These are phyloP conservation scores for Pseudopodoces humilis DNA, from an alignment of 2,113 vertebrate genomes.

Conservation along the genomic window DNA sequence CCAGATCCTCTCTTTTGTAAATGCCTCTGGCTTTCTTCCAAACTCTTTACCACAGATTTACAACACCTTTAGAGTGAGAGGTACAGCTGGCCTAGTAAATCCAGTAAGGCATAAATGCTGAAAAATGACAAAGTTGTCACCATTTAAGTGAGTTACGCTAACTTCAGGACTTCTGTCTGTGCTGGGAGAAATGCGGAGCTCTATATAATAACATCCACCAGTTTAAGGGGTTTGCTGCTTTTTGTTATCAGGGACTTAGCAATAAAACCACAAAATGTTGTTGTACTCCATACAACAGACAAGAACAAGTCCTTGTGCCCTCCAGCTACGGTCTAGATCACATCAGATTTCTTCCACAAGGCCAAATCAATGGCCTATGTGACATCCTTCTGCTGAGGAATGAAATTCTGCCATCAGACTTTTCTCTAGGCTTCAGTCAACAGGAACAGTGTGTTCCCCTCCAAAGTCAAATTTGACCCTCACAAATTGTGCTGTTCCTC, in stretches of 20 bases:
- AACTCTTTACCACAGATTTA: slow-evolving; percentile 7
- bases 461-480: neutral
- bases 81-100: slow-evolving; percentile 17
- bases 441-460: neutral
- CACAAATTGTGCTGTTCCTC: neutral
- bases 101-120: neutral
- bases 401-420: neutral
- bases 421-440: neutral
- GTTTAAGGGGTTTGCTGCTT: neutral
- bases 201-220: neutral
- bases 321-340: neutral
- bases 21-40: slow-evolving; percentile 33
- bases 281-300: neutral
- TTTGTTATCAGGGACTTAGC: neutral
- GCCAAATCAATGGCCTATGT: neutral
- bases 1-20: slow-evolving; percentile 18
- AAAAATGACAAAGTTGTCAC: slow-evolving; percentile 18
- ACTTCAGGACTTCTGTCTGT: neutral
- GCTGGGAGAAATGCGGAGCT: neutral
- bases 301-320: neutral
- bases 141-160: slow-evolving; percentile 12
- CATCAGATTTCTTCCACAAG: neutral
- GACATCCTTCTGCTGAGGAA: neutral
- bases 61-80: neutral
- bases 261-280: neutral